Percentiles rank a stretch among this genome's conserved stretches.
Conservation (phyloP, 1,140 invertebrate species). For the Harlomillsia oculata region DNA sequence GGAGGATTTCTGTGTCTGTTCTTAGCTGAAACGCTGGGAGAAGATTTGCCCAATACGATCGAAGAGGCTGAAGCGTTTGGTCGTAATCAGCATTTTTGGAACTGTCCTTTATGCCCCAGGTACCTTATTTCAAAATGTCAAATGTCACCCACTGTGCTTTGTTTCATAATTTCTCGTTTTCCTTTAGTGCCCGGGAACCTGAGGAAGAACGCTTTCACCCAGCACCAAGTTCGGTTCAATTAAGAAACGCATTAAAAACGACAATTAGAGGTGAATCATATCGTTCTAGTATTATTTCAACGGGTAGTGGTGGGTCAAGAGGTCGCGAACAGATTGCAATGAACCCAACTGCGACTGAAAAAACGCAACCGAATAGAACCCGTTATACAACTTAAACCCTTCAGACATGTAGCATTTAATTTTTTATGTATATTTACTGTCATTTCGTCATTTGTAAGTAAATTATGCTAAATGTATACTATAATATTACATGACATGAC, state of each 20-base stretch:
- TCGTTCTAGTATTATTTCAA: slow-evolving; percentile 4
- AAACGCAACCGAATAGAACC: too few relatives aligned
- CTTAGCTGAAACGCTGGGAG: slow-evolving; percentile 70
- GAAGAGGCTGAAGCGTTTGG: slow-evolving; percentile 76
- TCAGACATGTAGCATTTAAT: too few relatives aligned
- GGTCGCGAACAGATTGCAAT: too few relatives aligned
- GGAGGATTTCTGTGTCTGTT: slow-evolving; percentile 63
- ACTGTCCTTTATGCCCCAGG: slow-evolving; percentile 46
- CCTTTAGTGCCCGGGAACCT: neutral
- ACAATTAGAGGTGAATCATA: neutral
- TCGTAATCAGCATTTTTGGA: slow-evolving; percentile 62
- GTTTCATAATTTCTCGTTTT: neutral
- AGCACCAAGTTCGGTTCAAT: neutral
- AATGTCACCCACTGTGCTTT: too few relatives aligned
- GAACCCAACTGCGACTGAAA: too few relatives aligned
- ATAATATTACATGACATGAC: too few relatives aligned
- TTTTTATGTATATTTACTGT: too few relatives aligned
- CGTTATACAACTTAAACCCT: too few relatives aligned
- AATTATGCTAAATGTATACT: too few relatives aligned
- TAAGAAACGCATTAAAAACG: neutral
- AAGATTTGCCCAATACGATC: slow-evolving; percentile 69
- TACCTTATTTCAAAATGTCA: neutral
- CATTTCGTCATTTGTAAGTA: too few relatives aligned
- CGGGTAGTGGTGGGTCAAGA: too few relatives aligned
- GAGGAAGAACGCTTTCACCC: neutral